These are phyloP conservation scores for Saxidomus purpurata DNA, from an alignment of 1,140 invertebrate species.

Conservation along the genomic window DNA sequence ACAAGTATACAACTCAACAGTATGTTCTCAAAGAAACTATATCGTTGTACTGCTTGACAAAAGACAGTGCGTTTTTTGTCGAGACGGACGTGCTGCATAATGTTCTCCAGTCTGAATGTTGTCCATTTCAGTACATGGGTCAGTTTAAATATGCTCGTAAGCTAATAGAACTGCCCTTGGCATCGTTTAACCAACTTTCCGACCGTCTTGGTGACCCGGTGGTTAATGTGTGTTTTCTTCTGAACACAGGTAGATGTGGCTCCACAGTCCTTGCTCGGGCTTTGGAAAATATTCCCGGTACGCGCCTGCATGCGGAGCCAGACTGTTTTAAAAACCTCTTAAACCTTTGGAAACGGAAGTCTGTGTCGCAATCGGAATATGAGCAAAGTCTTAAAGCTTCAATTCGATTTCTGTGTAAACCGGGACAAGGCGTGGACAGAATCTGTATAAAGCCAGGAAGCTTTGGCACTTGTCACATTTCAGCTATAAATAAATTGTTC, in stretches of 20 bases:
- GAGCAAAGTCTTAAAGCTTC: background rate
- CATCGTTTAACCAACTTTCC: background rate
- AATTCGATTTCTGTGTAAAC: background rate
- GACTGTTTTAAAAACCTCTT: background rate
- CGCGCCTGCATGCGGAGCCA: slow-evolving; percentile 6
- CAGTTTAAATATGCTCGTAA: slow-evolving; percentile 9
- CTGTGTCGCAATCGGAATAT: background rate
- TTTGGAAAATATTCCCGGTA: slow-evolving; percentile 8
- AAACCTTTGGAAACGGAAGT: background rate
- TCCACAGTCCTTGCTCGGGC: background rate
- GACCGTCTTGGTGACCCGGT: background rate
- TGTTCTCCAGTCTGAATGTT: background rate
- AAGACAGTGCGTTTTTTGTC: slow-evolving; percentile 8
- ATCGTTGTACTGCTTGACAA: background rate
- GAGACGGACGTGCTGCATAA: background rate
- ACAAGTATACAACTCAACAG: background rate
- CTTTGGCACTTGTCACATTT: background rate
- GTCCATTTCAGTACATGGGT: slow-evolving; percentile 10
- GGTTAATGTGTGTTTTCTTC: background rate
- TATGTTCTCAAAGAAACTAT: background rate
- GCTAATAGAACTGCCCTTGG: background rate
- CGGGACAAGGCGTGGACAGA: background rate
- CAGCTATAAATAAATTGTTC: background rate
- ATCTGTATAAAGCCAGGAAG: slow-evolving; percentile 9
- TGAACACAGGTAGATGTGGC: slow-evolving; percentile 26